Evolutionary conservation across 2,113 vertebrate genomes (phyloP), one percentile per base, ranked within the genome.

Genomic region (Solea senegalensis): DNA sequence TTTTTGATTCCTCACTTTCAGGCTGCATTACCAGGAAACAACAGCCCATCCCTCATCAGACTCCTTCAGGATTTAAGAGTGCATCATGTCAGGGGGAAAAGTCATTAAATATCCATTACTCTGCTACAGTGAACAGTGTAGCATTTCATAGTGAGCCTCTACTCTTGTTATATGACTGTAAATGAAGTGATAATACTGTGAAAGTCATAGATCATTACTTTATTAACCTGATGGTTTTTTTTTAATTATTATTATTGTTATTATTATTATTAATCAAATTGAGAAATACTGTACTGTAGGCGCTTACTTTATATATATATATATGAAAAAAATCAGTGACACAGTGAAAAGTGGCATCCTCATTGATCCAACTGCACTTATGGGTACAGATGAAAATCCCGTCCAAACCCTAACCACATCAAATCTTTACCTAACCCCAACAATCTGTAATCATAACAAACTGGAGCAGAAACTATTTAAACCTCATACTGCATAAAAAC

Each of bases 21-120:
- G 51, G 44, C 65, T 62, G 53, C 62, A 74, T 81, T 77, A 67
- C 49, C 59, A 54, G 62, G 57, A 82, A 82, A 45, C 53, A 71
- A 72, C 76, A 69, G 9, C n/a, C 11, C 51, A 66, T 63, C 49
- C 21, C 50, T 74, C 64, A 54, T 71, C 72, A 43, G 53, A 63
- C 70, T 80, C 63, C 49, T 54, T 34, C 49, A 44, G 63, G 34
- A 53, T 4, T 50, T 26, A 53, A 63, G 46, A 62, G 62, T 67
- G 61, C 59, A 75, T 72, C 64, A 72, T 49, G 45, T 61, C 46
- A 69, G 26, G 49, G 73, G 5, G 0, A 57, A 76, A 74, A 12
- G 14, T 57, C 69, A 83, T 81, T 80, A 77, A 56, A 65, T 1
- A 69, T 56, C 66, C 69, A 82, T 85, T 70, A 69, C 57, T 13